Percentiles rank a stretch among this genome's conserved stretches.
phyloP scores from a whole-genome alignment of 2,888 invertebrate species.

The Emesis russula region DNA sequence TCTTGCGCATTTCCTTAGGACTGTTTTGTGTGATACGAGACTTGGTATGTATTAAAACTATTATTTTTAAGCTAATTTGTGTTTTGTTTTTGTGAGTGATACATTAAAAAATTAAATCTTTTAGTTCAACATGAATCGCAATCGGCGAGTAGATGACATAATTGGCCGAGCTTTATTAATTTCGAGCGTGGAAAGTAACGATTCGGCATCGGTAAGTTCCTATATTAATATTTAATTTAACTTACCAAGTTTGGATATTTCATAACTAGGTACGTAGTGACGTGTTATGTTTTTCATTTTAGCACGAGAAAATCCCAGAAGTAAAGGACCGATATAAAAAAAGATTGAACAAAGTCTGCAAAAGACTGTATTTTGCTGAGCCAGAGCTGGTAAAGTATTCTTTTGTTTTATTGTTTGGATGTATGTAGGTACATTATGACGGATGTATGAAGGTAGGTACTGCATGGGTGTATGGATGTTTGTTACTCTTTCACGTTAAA shows the following conservation, averaged over 20 bases:
- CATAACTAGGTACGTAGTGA: neutral
- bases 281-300: neutral
- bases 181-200: slow-evolving; percentile 21
- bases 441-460: no score
- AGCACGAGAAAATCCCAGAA: neutral
- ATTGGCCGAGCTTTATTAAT: slow-evolving; percentile 12
- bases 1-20: no score
- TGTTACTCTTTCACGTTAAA: no score
- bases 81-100: neutral
- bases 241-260: neutral
- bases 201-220: slow-evolving; percentile 30
- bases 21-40: neutral
- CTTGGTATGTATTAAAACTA: neutral
- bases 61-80: slow-evolving; percentile 3
- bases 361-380: no score
- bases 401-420: no score
- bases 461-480: no score
- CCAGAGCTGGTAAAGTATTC: no score
- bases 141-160: neutral
- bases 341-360: neutral
- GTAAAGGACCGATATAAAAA: neutral
- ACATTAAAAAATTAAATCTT: neutral
- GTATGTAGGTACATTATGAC: no score
- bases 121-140: no score
- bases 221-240: neutral